Base-by-base conservation (phyloP, 2,797 vertebrate species). In the Silurus aristotelis region DNA sequence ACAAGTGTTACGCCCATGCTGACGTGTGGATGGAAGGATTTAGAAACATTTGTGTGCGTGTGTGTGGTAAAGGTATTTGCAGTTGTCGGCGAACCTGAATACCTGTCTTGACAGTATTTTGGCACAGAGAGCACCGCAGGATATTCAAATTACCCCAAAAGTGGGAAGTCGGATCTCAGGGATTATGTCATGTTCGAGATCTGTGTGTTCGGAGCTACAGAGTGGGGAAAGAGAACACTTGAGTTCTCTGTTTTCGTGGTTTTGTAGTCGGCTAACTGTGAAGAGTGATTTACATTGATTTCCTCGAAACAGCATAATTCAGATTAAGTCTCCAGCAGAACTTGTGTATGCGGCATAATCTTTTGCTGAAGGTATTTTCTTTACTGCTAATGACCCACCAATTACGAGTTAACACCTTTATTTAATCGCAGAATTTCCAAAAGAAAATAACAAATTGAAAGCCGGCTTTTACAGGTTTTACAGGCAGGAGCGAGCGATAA, bases 91-190 rank as follows among this genome's bases (percentile, higher is more conserved):
- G 15, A 7, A 7, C 2, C 6, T 22, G 27, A 43, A 22, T 61
- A 15, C 77, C 58, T 63, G 58, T 63, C 38, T 79, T 79, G 76
- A 5, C 75, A 77, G 55, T 31, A 20, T 77, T 77, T 60, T 38
- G 55, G 55, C 55, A 46, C 60, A 15, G 77, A 79, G 38, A 43
- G 12, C 76, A 1, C 38, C 48, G 22, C 58, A 46, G 22, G 46
- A 20, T 22, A 25, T 25, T 7, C 6, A 6, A 15, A 25, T 52
- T 52, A 52, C 10, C 71, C 3, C 17, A 38, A 3, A 43, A 68
- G 66, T 17, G 14, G 27, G 66, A 17, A 31, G 2, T 7, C 0
- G 6, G 14, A 67, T 25, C 14, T 31, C 25, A 38, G 27, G 10
- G 10, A 64, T 64, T 17, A 9, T 27, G n/a, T 38, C 38, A 13